Evolutionary conservation across 2,797 vertebrate genomes (phyloP).

Genomic region (Muscicapa comitata): DNA sequence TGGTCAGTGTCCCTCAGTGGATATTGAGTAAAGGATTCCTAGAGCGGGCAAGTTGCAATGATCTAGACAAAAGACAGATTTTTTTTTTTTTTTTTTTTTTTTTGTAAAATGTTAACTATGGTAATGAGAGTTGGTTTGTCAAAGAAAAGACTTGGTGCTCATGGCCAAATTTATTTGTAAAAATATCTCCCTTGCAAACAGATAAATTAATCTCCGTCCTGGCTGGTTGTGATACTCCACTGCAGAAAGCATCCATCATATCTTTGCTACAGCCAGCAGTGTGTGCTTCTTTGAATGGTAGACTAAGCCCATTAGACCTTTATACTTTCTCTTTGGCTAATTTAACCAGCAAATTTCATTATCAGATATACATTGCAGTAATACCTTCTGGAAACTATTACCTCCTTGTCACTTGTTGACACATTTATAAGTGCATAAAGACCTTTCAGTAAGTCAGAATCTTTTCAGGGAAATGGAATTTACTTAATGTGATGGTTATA

Average conservation of each 20-base stretch:
- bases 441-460: conserved; percentile 39
- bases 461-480: conserved; percentile 50
- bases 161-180: neutral
- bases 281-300: neutral
- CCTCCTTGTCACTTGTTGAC: conserved; percentile 18
- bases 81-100: neutral
- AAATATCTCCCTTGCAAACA: neutral
- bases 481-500: conserved; percentile 18
- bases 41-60: neutral
- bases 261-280: neutral
- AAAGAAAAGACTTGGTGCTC: neutral
- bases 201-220: neutral
- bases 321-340: conserved; percentile 11
- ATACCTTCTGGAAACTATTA: conserved; percentile 24
- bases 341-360: conserved; percentile 42
- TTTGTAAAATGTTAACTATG: neutral
- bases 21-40: neutral
- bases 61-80: neutral
- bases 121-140: neutral
- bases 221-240: neutral
- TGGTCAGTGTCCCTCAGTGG: neutral
- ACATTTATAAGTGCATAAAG: conserved; percentile 39
- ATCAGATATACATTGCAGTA: conserved; percentile 10
- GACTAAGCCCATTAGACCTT: neutral
- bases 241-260: neutral